phyloP scores from a whole-genome alignment of 2,797 vertebrate genomes.

The Muscicapa striata region DNA sequence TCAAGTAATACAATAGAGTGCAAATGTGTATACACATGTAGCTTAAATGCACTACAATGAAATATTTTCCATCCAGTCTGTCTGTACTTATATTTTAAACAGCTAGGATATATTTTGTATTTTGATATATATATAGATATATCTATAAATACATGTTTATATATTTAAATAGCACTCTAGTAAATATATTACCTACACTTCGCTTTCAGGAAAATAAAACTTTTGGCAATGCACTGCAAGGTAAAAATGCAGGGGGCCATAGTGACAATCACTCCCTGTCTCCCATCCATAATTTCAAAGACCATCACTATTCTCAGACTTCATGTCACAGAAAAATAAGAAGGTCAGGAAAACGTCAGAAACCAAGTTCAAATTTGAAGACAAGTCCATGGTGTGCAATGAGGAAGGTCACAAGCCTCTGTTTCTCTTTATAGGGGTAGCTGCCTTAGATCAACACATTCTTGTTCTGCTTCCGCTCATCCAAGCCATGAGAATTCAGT shows the following conservation, averaged over 20 bases:
- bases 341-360: background rate
- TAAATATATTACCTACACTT: background rate
- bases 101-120: background rate
- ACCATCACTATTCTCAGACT: background rate
- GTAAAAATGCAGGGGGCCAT: background rate
- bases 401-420: background rate
- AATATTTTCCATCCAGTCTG: background rate
- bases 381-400: background rate
- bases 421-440: background rate
- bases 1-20: background rate
- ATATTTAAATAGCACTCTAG: background rate
- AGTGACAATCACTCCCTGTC: background rate
- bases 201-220: background rate
- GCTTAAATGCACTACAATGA: background rate
- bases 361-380: background rate
- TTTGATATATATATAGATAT: background rate
- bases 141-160: background rate
- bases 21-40: background rate
- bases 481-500: background rate
- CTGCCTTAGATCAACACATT: background rate
- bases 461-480: background rate
- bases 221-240: background rate
- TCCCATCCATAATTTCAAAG: background rate
- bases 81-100: background rate
- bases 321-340: conserved; percentile 6